A percentile compares a stretch with the other conserved stretches of the same genome.
Evolutionary conservation across 2,797 vertebrate genomes (phyloP).

Genomic region (Schizothorax lantsangensis): DNA sequence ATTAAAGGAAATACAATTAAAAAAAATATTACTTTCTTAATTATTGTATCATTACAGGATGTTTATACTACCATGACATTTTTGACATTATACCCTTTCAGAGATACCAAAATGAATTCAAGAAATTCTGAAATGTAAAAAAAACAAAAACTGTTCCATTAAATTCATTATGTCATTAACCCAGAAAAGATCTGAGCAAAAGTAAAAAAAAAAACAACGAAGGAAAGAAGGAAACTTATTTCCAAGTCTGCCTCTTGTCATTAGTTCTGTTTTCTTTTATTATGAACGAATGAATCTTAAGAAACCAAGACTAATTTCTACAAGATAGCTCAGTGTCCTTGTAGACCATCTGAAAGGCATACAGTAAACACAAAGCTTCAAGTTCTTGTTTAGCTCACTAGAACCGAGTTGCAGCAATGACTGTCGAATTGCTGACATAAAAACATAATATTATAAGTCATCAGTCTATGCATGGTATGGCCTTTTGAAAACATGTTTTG

Average conservation of each 20-base stretch:
- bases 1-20: not conserved
- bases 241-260: not conserved
- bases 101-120: not conserved
- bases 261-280: not conserved
- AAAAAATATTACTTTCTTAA: not conserved
- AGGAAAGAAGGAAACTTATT: not conserved
- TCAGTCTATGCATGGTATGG: constrained; percentile 54
- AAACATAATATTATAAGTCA: constrained; percentile 50
- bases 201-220: too few relatives aligned
- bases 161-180: not conserved
- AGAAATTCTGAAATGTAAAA: not conserved
- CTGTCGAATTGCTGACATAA: constrained; percentile 22
- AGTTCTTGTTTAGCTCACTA: not conserved
- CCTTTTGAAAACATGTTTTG: constrained; percentile 50
- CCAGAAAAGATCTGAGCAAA: not conserved
- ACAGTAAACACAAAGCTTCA: not conserved
- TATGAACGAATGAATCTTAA: not conserved
- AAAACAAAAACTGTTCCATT: not conserved
- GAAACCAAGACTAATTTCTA: not conserved
- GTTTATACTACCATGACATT: not conserved
- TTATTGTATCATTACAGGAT: not conserved
- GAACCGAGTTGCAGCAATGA: not conserved
- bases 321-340: not conserved
- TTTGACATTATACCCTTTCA: not conserved
- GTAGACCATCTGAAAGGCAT: not conserved